Conservation (phyloP, 35 echinoderm and acorn worm species). For the Hemicentrotus pulcherrimus region DNA sequence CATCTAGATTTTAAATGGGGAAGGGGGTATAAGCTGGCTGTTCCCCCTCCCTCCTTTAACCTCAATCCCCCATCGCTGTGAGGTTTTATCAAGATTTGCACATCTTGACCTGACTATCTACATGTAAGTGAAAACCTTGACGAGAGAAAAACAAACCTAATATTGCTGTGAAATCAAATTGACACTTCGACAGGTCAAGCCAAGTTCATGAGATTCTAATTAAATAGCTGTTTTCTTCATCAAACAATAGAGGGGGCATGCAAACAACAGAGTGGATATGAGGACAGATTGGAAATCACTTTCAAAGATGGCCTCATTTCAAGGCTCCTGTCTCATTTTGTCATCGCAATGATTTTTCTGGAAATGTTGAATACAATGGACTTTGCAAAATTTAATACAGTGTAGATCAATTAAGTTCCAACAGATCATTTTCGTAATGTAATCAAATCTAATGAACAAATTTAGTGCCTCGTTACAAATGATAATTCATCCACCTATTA, state of each 20-base stretch:
- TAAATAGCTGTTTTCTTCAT: conserved; percentile 19
- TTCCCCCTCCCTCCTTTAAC: too few relatives aligned
- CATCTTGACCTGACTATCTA: not conserved
- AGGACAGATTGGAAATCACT: not conserved
- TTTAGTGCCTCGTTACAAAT: too few relatives aligned
- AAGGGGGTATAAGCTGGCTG: too few relatives aligned
- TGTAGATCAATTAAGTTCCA: too few relatives aligned
- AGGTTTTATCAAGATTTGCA: not conserved
- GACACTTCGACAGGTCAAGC: not conserved
- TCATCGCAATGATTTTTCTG: not conserved
- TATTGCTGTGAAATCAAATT: not conserved
- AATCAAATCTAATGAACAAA: too few relatives aligned
- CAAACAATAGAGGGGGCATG: not conserved
- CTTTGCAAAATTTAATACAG: too few relatives aligned
- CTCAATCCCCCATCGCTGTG: not conserved
- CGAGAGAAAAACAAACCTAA: not conserved
- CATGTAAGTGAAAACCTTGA: not conserved
- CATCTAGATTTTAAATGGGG: too few relatives aligned
- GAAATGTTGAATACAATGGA: not conserved
- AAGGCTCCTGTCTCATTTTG: not conserved
- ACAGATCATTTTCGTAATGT: too few relatives aligned
- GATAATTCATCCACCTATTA: too few relatives aligned
- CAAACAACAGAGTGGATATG: not conserved
- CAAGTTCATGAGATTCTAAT: not conserved
- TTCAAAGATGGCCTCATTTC: not conserved